Conservation (phyloP, 2,888 invertebrate genomes). For the Saturnia japonica region DNA sequence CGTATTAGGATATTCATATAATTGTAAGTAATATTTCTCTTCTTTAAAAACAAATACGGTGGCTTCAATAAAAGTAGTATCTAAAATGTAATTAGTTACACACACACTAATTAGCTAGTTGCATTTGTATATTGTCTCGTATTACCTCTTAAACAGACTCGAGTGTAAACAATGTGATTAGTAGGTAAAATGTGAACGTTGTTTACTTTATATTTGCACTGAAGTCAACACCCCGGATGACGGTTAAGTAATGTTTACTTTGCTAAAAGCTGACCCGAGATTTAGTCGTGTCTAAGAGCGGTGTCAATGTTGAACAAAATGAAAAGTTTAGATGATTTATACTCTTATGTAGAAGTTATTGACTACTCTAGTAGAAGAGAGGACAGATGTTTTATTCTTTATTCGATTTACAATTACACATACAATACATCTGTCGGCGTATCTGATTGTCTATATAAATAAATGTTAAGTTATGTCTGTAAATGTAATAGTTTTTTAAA, state of each 20-base stretch:
- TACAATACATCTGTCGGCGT: no score
- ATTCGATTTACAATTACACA: no score
- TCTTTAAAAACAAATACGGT: no score
- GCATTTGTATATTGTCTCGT: background rate
- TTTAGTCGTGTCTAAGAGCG: slow-evolving; percentile 20
- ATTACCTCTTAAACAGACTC: background rate
- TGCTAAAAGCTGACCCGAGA: slow-evolving; percentile 69
- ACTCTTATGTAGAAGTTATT: background rate
- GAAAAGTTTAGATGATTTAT: background rate
- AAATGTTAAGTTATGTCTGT: no score
- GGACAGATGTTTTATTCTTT: background rate
- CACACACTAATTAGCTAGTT: background rate
- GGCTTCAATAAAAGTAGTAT: no score
- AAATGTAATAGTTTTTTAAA: no score
- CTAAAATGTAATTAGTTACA: background rate
- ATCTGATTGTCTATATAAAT: no score
- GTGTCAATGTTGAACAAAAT: slow-evolving; percentile 19
- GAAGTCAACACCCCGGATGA: slow-evolving; percentile 67
- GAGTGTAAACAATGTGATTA: slow-evolving; percentile 9
- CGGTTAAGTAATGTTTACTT: slow-evolving; percentile 73
- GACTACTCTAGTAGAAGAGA: background rate
- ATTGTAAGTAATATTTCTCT: no score
- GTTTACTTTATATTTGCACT: slow-evolving; percentile 51
- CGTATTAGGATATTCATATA: no score
- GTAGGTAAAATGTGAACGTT: slow-evolving; percentile 26